Evolutionary conservation across 2,113 vertebrate species (phyloP), one percentile per base, ranked within the genome.

Genomic region (Oophaga pumilio): DNA sequence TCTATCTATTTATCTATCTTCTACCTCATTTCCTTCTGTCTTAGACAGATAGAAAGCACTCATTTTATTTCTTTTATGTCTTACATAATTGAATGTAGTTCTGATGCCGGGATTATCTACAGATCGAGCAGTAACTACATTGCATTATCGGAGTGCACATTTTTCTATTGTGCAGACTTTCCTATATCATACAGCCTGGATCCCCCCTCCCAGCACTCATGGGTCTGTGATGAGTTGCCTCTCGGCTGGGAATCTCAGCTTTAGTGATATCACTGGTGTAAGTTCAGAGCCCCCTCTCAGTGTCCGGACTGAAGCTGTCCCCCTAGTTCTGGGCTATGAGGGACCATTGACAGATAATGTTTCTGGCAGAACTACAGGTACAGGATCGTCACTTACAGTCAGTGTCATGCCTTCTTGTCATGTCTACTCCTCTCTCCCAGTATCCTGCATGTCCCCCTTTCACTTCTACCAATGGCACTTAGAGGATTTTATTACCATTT

Each of bases 341-440:
- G 66, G 24, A 18, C 20, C 49, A 17, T 2, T 53, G 13, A 17
- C 13, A 73, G 14, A 43, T 73, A 33, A 28, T 73, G 60, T 33
- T 52, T 11, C 80, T 82, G 80, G 80, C 60, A 82, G 80, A 52
- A 68, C 80, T 68, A n/a, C 80, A 62, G 62, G 80, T 66, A 20
- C 80, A 82, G 56, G 80, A 24, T 52, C 11, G n/a, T 64, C 68
- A 66, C 20, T 24, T 57, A 79, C 15, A 82, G 22, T 59, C 11
- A 64, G 59, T 14, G 77, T 18, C 56, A 20, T 22, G n/a, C 11
- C 5, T 10, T 66, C n/a, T 26, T 43, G 33, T 43, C 33, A 43
- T 43, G 33, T 43, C 33, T 43, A n/a, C n/a, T n/a, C 49, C 13
- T 53, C 64, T 28, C 52, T 53, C 17, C 22, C 81, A 26, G n/a